Conservation (phyloP, 2,113 vertebrate species). For the Cyprinodon variegatus region DNA sequence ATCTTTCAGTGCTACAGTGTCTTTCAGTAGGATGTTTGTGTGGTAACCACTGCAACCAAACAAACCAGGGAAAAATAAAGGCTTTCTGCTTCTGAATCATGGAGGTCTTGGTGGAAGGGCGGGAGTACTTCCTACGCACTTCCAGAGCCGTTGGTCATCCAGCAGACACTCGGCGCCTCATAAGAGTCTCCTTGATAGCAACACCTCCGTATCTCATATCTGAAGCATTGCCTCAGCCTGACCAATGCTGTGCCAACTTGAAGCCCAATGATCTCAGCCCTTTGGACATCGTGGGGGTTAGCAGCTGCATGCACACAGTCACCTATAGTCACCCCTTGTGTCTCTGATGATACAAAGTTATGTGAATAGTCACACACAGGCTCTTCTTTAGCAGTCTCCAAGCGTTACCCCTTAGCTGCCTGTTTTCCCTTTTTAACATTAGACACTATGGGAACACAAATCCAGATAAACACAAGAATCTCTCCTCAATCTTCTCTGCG, state of each 20-base stretch:
- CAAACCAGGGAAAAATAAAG: slow-evolving; percentile 25
- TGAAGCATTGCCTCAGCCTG: slow-evolving; percentile 57
- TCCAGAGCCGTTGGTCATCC: slow-evolving; percentile 34
- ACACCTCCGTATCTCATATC: slow-evolving; percentile 64
- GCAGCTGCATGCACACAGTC: slow-evolving; percentile 9
- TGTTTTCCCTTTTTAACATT: slow-evolving; percentile 29
- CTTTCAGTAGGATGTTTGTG: slow-evolving; percentile 58
- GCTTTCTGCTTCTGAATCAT: slow-evolving; percentile 20
- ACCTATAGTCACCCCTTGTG: background rate
- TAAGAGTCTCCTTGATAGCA: slow-evolving; percentile 61
- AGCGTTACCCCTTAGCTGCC: slow-evolving; percentile 37
- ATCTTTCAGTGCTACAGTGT: slow-evolving; percentile 11
- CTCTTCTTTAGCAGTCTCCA: slow-evolving; percentile 31
- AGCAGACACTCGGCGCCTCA: slow-evolving; percentile 59
- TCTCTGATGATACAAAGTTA: background rate
- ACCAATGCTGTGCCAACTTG: slow-evolving; percentile 49
- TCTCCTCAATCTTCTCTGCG: slow-evolving; percentile 8
- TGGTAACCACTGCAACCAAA: slow-evolving; percentile 64
- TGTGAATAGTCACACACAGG: background rate
- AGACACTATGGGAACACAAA: slow-evolving; percentile 27
- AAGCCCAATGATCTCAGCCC: slow-evolving; percentile 56
- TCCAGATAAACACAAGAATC: slow-evolving; percentile 9
- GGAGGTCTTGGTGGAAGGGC: slow-evolving; percentile 3
- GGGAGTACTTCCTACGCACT: slow-evolving; percentile 39
- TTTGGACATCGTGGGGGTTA: slow-evolving; percentile 14